These are phyloP conservation scores for Pituophis catenifer DNA, from an alignment of 2,113 vertebrate species.

Conservation along the genomic window DNA sequence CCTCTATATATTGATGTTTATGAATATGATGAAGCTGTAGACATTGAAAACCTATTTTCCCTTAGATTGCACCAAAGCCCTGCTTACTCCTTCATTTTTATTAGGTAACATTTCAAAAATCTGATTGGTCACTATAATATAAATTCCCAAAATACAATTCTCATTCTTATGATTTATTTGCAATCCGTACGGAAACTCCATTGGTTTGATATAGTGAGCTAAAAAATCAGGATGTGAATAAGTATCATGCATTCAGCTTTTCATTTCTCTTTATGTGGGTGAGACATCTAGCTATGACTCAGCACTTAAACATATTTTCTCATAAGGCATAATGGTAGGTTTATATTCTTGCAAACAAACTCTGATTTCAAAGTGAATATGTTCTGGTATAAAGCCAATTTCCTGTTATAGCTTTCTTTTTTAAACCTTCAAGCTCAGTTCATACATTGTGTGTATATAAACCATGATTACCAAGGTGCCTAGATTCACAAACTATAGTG, in stretches of 20 bases:
- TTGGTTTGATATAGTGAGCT: neutral
- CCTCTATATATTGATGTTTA: neutral
- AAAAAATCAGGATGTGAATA: neutral
- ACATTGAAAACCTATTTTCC: neutral
- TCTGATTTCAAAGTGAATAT: neutral
- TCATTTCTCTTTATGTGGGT: neutral
- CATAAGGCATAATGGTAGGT: neutral
- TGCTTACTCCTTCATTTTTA: neutral
- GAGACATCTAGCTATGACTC: neutral
- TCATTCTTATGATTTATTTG: neutral
- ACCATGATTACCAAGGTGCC: neutral
- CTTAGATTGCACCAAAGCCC: neutral
- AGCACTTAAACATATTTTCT: neutral
- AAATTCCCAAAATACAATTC: neutral
- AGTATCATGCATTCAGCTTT: neutral
- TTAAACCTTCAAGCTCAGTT: neutral
- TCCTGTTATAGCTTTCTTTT: neutral
- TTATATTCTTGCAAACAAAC: neutral
- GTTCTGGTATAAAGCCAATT: neutral
- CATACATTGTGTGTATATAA: neutral
- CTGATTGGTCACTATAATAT: neutral
- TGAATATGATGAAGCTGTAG: constrained; percentile 39
- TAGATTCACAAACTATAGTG: neutral
- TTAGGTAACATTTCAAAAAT: neutral
- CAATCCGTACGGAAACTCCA: neutral